A percentile compares a stretch with the other conserved stretches of the same genome.
phyloP scores from a whole-genome alignment of 2,113 vertebrate genomes.

The Rhinogobius similis region DNA sequence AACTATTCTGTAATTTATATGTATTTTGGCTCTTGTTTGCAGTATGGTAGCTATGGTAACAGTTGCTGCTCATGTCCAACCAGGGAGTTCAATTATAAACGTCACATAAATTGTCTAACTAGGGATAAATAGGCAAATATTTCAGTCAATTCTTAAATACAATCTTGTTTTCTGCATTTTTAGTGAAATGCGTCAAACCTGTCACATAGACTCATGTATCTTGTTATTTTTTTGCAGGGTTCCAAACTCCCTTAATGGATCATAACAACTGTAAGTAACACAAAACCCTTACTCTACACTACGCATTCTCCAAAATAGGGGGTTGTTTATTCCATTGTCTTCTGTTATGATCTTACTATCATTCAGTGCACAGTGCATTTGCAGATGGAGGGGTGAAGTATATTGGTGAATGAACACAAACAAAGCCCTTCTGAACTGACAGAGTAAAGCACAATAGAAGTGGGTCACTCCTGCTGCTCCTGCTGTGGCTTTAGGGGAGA shows the following conservation, averaged over 20 bases:
- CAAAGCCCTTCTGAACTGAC: constrained; percentile 64
- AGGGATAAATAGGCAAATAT: too few species aligned
- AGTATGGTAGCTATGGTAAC: too few species aligned
- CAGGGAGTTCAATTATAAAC: too few species aligned
- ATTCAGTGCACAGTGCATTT: not conserved
- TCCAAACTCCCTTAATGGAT: not conserved
- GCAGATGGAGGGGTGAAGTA: constrained; percentile 15
- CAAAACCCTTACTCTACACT: not conserved
- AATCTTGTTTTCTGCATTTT: too few species aligned
- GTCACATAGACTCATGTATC: too few species aligned
- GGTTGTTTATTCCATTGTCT: not conserved
- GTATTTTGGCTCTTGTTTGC: too few species aligned
- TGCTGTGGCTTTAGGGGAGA: constrained; percentile 22
- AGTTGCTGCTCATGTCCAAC: too few species aligned
- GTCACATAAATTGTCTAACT: too few species aligned
- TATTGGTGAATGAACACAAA: constrained; percentile 62
- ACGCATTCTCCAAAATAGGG: not conserved
- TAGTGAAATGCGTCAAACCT: too few species aligned
- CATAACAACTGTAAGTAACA: not conserved
- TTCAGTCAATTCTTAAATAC: too few species aligned
- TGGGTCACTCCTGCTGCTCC: constrained; percentile 65
- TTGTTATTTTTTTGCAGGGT: not conserved
- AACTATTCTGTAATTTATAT: too few species aligned
- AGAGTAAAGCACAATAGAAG: constrained; percentile 65
- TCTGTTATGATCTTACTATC: not conserved